Base-by-base conservation (phyloP, 1,140 invertebrate species). In the Oedothorax gibbosus region DNA sequence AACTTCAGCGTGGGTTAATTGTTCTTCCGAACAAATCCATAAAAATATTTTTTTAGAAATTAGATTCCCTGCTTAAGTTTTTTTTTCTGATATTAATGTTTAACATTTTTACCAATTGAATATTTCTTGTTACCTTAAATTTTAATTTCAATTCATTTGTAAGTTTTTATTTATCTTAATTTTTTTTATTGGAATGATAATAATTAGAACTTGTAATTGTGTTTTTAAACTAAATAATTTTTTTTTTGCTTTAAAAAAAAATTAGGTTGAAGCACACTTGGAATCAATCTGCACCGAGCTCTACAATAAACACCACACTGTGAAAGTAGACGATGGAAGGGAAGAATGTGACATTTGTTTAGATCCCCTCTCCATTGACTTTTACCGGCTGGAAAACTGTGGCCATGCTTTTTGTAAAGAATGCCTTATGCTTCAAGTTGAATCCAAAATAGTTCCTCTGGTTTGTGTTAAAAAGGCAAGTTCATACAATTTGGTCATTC, bases 371-470 rank as follows among this genome's bases (percentile, higher is more conserved):
- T 15, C 50, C 9, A 65, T 57, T 77, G 69, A 72, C 73, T 73
- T 50, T 12, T 60, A 73, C 8, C 20, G 85, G n/a, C 69, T 86
- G 12, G 85, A 86, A 80, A 62, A 56, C 51, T 86, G 85, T 80
- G 85, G 85, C 8, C 85, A 86, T 86, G 57, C 69, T 9, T 86
- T 78, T 62, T 86, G 85, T 54, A 72, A 66, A 50, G 7, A 50
- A 14, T 86, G 85, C 50, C 60, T 86, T 50, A 12, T 75, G 2
- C 68, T 84, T 20, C 81, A 84, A 66, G 9, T 84, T 7, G 56
- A 84, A 7, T 75, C 71, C 21, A 75, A 76, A 15, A 50, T 15
- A 9, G 56, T 84, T 50, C 81, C 81, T 18, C 11, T 84, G 15
- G 20, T 20, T 49, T 84, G 81, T 56, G 21, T 68, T 10, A 76